Base-by-base conservation (phyloP, 2,113 vertebrate species). In the Percina caprodes region DNA sequence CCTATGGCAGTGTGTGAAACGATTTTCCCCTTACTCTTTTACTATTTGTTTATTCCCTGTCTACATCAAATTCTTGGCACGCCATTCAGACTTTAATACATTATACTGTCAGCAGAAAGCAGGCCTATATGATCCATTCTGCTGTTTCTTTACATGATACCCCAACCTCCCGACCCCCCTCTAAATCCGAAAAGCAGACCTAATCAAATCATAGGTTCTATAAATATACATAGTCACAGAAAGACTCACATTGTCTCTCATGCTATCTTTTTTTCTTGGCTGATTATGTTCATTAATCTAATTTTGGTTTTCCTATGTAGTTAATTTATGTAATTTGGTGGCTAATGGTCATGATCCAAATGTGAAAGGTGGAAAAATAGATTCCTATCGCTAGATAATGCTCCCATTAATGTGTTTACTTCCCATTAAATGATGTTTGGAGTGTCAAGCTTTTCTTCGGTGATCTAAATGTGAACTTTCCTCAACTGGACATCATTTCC, bases 11-110 rank as follows among this genome's bases (percentile, higher is more conserved):
- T 19, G 10, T 66, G 11, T 49, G 58, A 62, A 69, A 35, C 11
- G 2, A 10, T n/a, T 56, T 56, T 23, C 26, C 24, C 62, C 23
- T 1, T 10, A 39, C 66, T 19, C 7, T 61, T 58, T 78, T n/a
- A 51, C 48, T 49, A 0, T 62, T 75, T 69, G 58, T 86, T 77
- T 74, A 69, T 69, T 77, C 14, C 26, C 66, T 23, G 49, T 16
- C 16, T 76, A 19, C 55, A 23, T 76, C 35, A n/a, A 33, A 19
- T 52, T 55, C 35, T 45, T 49, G 5, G 18, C 42, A 23, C 19
- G 24, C 76, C 14, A 42, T 33, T 6, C 2, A 56, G 54, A 35
- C 42, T 69, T 73, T 69, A 59, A 48, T 42, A 19, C 46, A 55
- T 63, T 0, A 49, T 39, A 7, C 56, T 0, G 42, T 65, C 54